These are phyloP conservation scores for Chlorops oryzae DNA, from an alignment of 1,140 invertebrate species.

Conservation along the genomic window DNA sequence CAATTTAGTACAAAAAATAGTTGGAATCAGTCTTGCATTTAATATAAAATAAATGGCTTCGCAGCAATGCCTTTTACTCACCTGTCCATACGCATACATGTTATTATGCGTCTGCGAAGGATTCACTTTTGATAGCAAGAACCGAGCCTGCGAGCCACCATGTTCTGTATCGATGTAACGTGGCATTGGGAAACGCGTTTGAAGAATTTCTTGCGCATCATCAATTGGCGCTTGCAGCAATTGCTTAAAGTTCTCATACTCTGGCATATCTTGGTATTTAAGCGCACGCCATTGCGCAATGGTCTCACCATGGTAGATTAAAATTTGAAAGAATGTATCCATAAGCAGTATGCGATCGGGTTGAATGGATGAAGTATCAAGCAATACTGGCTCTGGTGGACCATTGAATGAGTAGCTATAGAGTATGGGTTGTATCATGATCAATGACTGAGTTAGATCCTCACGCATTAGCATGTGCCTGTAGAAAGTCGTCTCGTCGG, in stretches of 20 bases:
- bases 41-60: too few species aligned
- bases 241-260: constrained; percentile 97
- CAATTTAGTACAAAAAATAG: background rate
- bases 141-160: constrained; percentile 95
- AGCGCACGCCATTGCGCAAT: constrained; percentile 94
- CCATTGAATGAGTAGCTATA: constrained; percentile 98
- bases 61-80: constrained; percentile 49
- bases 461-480: constrained; percentile 96
- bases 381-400: constrained; percentile 91
- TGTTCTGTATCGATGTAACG: constrained; percentile 99
- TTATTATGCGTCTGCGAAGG: constrained; percentile 99
- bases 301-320: constrained; percentile 99
- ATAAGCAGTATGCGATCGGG: constrained; percentile 95
- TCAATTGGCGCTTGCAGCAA: constrained; percentile 92
- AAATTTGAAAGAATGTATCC: constrained; percentile 99
- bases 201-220: constrained; percentile 95
- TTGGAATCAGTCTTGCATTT: background rate
- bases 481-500: constrained; percentile 99
- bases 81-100: constrained; percentile 85
- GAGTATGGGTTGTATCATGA: constrained; percentile 99
- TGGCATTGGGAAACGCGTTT: constrained; percentile 94
- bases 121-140: constrained; percentile 98
- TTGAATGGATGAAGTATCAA: constrained; percentile 97
- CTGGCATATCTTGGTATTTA: constrained; percentile 92
- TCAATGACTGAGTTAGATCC: constrained; percentile 93